phyloP scores from a whole-genome alignment of 2,888 invertebrate species.

The Pollenia labialis region DNA sequence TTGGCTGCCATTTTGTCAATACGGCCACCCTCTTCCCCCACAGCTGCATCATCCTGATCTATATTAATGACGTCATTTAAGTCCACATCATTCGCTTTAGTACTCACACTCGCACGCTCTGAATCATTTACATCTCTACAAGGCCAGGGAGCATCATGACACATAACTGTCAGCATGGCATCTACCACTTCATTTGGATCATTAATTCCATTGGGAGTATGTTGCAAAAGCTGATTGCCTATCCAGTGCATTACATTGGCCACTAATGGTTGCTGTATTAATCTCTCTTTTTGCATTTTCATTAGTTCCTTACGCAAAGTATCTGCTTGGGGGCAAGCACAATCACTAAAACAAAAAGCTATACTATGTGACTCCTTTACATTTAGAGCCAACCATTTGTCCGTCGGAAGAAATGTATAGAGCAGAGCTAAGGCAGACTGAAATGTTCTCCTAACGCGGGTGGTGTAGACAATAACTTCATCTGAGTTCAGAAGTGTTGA shows the following conservation, averaged over 20 bases:
- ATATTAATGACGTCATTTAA: slow-evolving; percentile 84
- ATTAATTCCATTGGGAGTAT: slow-evolving; percentile 85
- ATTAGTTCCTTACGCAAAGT: slow-evolving; percentile 84
- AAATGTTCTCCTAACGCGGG: slow-evolving; percentile 94
- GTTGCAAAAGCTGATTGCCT: slow-evolving; percentile 88
- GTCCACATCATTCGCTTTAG: slow-evolving; percentile 78
- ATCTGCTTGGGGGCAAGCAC: slow-evolving; percentile 88
- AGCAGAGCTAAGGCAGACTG: slow-evolving; percentile 94
- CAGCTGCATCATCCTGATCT: slow-evolving; percentile 82
- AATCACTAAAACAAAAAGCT: slow-evolving; percentile 93
- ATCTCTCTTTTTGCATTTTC: slow-evolving; percentile 87
- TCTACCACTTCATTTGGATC: slow-evolving; percentile 89
- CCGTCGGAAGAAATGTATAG: slow-evolving; percentile 88
- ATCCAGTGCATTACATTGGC: slow-evolving; percentile 87
- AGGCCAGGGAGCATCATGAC: slow-evolving; percentile 92
- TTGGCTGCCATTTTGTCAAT: slow-evolving; percentile 63
- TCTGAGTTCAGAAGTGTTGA: slow-evolving; percentile 83
- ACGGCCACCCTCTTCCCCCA: slow-evolving; percentile 76
- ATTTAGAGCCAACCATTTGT: slow-evolving; percentile 87
- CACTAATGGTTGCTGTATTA: slow-evolving; percentile 90
- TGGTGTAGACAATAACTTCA: slow-evolving; percentile 90
- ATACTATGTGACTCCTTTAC: slow-evolving; percentile 92
- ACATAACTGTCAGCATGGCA: slow-evolving; percentile 91
- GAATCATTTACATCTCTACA: slow-evolving; percentile 85
- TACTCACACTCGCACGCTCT: slow-evolving; percentile 45